A percentile compares a stretch with the other conserved stretches of the same genome.
These are phyloP conservation scores for Etheostoma nigrum DNA, from an alignment of 2,797 vertebrate genomes.

Conservation along the genomic window DNA sequence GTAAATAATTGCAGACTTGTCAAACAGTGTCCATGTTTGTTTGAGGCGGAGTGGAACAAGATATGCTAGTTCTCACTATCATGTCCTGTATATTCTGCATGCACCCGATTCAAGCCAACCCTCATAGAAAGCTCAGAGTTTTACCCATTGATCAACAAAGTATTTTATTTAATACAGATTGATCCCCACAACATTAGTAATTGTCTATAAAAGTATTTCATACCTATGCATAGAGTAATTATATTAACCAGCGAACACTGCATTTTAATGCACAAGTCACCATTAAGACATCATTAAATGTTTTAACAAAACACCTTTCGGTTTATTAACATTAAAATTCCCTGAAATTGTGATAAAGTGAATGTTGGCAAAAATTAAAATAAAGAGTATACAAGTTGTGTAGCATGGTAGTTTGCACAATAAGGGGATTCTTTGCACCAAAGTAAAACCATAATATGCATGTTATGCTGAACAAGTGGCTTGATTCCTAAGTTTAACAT, in stretches of 20 bases:
- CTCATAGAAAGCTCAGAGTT: background rate
- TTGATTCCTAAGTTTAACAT: constrained; percentile 4
- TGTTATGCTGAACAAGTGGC: background rate
- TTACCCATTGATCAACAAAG: background rate
- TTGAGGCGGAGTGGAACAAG: background rate
- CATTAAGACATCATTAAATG: background rate
- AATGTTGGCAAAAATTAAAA: background rate
- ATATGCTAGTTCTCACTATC: background rate
- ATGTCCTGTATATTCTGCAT: background rate
- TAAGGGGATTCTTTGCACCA: background rate
- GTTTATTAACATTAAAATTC: background rate
- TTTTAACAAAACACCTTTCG: background rate
- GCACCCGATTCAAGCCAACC: background rate
- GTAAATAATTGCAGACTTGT: constrained; percentile 57
- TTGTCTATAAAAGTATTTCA: background rate
- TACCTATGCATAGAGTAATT: background rate
- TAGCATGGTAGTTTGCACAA: background rate
- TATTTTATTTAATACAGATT: constrained; percentile 5
- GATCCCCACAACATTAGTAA: background rate
- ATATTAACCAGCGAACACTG: background rate
- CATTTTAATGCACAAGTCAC: background rate
- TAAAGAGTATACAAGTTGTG: background rate
- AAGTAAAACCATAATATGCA: background rate
- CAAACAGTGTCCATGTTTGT: constrained; percentile 34
- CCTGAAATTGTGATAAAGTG: constrained; percentile 2